Evolutionary conservation across 2,113 vertebrate species (phyloP), one percentile per base, ranked within the genome.

Genomic region (Corythoichthys intestinalis): DNA sequence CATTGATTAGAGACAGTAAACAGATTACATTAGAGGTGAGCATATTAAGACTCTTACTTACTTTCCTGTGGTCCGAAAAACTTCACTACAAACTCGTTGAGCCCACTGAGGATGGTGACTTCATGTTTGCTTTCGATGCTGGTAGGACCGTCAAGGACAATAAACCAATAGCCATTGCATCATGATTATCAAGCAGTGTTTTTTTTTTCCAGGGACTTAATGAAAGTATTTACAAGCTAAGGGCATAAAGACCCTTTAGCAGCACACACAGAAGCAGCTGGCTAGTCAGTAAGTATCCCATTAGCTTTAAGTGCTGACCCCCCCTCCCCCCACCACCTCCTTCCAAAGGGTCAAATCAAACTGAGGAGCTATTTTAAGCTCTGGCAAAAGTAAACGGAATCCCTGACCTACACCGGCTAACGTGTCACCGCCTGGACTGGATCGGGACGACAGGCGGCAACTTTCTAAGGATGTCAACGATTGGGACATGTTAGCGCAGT

Each of bases 71-170:
- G 97, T 94, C 97, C 97, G 66, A 97, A 99, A 92, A 99, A 99
- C 92, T 98, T 99, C 73, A 99, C 97, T 85, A 99, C 96, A 84
- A 99, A 98, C 92, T 99, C 97, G 74, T 99, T 98, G 89, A 99
- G 96, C 90, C 97, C 97, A 81, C 97, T 97, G 84, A 99, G 88
- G 91, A 99, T 99, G 2, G 97, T 99, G 86, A 99, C 97, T 87
- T 99, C 97, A 69, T 99, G 97, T 65, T 99, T 99, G 90, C 97
- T 99, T 90, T 99, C 97, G n/a, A 99, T 99, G 86, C 97, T 99
- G 90, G 48, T 4, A 62, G 20, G 44, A 44, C 17, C 46, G 93
- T 94, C 91, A 95, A 93, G 91, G 84, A 81, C 28, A 60, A 77
- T 0, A 1, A 47, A 47, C 35, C 34, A 35, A 56, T n/a, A 53